Conservation (phyloP, 2,113 vertebrate genomes). For the Sturnira hondurensis region DNA sequence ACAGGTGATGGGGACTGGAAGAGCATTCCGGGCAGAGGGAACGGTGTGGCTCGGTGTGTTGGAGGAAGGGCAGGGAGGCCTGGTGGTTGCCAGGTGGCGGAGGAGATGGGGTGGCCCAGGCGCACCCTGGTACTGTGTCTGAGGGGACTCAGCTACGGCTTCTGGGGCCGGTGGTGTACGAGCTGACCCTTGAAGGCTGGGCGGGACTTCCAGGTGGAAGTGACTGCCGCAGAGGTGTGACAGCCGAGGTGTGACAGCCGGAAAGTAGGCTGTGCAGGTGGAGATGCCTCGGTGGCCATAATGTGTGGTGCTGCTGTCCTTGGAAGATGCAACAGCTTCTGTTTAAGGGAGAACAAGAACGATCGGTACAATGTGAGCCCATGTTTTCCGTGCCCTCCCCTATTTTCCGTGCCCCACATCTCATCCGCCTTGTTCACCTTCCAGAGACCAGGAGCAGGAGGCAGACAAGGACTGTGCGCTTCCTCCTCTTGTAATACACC, state of each 20-base stretch:
- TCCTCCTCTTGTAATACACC: rapidly evolving
- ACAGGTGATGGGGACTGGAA: not conserved
- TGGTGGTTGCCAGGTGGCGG: not conserved
- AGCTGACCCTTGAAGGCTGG: not conserved
- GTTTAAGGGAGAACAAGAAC: not conserved
- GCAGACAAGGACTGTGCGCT: not conserved
- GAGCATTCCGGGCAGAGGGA: not conserved
- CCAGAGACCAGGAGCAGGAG: not conserved
- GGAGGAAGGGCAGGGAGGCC: not conserved
- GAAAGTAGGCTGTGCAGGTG: not conserved
- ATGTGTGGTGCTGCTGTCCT: not conserved
- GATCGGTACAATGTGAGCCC: not conserved
- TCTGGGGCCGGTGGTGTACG: rapidly evolving
- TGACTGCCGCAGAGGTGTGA: not conserved
- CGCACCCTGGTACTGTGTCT: rapidly evolving
- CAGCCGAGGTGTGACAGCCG: not conserved
- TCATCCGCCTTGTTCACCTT: not conserved
- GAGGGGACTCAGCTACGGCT: not conserved
- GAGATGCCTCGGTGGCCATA: not conserved
- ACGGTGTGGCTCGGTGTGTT: not conserved
- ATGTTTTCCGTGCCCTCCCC: not conserved
- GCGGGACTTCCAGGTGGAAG: not conserved
- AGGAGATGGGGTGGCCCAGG: not conserved
- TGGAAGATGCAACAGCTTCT: not conserved
- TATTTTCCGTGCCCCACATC: rapidly evolving